Evolutionary conservation across 2,888 invertebrate genomes (phyloP), one percentile per base, ranked within the genome.

Genomic region (Chymomyza amoena): DNA sequence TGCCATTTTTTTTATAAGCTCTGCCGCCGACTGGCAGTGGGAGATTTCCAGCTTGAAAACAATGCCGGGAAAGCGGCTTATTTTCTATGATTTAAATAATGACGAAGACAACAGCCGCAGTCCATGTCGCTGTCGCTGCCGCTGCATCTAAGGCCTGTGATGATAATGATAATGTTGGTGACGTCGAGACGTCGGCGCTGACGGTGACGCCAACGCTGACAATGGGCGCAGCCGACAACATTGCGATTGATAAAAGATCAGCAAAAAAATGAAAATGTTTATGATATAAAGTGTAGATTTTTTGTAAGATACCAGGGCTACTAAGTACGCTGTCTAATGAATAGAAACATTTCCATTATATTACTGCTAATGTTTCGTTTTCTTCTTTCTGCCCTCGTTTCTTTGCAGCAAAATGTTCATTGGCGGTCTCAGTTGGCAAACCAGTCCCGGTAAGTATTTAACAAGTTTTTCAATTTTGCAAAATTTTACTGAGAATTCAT

Each of bases 381-480:
- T 76, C 9, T 51, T 76, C 9, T 66, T 74, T 73, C 62, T 65
- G 7, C 89, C 89, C 92, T 93, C 93, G 94, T 94, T 93, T 92
- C 91, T 89, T 97, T 97, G 90, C 95, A 99, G 99, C 94, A 99
- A 99, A 96, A 99, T 99, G 98, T 99, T 99, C 95, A 98, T 99
- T 94, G 99, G 99, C 92, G 99, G 99, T 92, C 96, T 99, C 92
- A 98, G 98, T 94, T 99, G 99, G 99, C 99, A 99, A 94, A 99
- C 99, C 92, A 98, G 98, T 94, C 98, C 98, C 96, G 98, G 98
- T 99, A 95, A 94, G 94, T 80, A 92, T 36, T 15, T 65, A 68
- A n/a, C 16, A 54, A 54, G 20, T 20, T 54, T 45, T 45, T 45
- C 2, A 45, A 45, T 45, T 13, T 45, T 45, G 39, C 39, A 13